Evolutionary conservation across 30 jellyfish, hydroid and myxozoan genomes (phyloP).

Genomic region (Nemopilema nomurai): DNA sequence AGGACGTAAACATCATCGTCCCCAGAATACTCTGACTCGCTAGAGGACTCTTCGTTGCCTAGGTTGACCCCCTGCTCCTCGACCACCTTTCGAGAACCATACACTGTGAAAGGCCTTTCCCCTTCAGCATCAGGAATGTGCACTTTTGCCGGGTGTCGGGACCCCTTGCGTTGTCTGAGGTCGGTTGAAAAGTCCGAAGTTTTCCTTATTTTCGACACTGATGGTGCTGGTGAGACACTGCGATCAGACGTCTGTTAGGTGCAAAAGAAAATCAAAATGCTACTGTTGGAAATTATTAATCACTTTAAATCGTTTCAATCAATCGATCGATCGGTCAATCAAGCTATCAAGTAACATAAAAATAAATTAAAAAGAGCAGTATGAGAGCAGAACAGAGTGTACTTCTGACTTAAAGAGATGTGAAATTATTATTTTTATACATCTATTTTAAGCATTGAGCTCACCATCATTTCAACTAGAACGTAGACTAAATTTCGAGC

Average conservation of each 20-base stretch:
- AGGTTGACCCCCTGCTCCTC: constrained; percentile 72
- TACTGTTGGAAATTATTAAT: too few relatives aligned
- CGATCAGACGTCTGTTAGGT: constrained; percentile 21
- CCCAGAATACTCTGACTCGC: constrained; percentile 74
- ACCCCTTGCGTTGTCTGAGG: constrained; percentile 69
- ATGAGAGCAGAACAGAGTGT: too few relatives aligned
- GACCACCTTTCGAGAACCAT: constrained; percentile 85
- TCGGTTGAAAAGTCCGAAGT: constrained; percentile 66
- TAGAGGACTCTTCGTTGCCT: constrained; percentile 59
- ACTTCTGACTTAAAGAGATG: too few relatives aligned
- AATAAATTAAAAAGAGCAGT: too few relatives aligned
- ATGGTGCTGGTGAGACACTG: constrained; percentile 20
- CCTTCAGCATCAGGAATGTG: constrained; percentile 20
- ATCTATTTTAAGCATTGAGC: too few relatives aligned
- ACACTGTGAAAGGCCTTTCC: constrained; percentile 77
- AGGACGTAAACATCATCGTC: constrained; percentile 67
- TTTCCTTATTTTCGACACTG: constrained; percentile 34
- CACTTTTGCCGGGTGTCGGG: constrained; percentile 21
- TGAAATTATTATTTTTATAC: too few relatives aligned
- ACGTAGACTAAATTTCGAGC: too few relatives aligned
- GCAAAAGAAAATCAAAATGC: neutral
- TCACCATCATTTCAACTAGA: too few relatives aligned
- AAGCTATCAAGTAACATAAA: too few relatives aligned
- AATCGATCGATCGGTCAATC: too few relatives aligned
- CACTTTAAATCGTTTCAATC: too few relatives aligned